A percentile compares a stretch with the other conserved stretches of the same genome.
Evolutionary conservation across 64 coral and sea anemone species (phyloP).

Genomic region (Pocillopora verrucosa): DNA sequence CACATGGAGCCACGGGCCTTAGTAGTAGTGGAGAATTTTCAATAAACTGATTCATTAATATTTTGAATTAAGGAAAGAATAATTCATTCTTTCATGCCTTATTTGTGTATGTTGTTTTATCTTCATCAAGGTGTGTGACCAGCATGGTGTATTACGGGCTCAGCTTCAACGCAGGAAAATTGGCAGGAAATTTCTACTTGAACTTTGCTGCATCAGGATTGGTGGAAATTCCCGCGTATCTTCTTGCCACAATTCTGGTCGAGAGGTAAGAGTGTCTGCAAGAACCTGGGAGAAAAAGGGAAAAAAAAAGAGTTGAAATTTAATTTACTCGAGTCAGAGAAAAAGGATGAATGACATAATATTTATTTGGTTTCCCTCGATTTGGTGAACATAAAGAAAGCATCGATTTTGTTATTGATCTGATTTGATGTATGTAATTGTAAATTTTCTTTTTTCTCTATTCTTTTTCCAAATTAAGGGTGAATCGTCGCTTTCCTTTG

Average conservation of each 20-base stretch:
- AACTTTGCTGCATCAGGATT: constrained; percentile 91
- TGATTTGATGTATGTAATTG: no score
- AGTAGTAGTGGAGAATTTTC: no score
- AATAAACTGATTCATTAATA: no score
- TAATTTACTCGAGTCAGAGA: no score
- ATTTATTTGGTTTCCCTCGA: no score
- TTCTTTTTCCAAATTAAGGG: constrained; percentile 6
- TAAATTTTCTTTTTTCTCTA: background rate
- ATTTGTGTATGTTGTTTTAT: background rate
- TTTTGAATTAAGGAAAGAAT: no score
- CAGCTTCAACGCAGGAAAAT: constrained; percentile 87
- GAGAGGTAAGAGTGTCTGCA: constrained; percentile 52
- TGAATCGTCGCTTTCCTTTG: constrained; percentile 74
- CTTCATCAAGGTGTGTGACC: constrained; percentile 65
- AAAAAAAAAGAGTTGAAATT: no score
- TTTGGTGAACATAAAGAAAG: no score
- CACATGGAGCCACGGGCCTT: no score
- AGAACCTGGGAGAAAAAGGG: background rate
- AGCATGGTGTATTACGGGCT: constrained; percentile 94
- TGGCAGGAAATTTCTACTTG: constrained; percentile 89
- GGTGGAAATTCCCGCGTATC: constrained; percentile 95
- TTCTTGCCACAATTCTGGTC: constrained; percentile 75
- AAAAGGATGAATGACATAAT: no score
- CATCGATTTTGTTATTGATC: no score
- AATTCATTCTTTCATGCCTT: no score